phyloP scores from a whole-genome alignment of 2,888 invertebrate species.

The Pantelozetes paolii region DNA sequence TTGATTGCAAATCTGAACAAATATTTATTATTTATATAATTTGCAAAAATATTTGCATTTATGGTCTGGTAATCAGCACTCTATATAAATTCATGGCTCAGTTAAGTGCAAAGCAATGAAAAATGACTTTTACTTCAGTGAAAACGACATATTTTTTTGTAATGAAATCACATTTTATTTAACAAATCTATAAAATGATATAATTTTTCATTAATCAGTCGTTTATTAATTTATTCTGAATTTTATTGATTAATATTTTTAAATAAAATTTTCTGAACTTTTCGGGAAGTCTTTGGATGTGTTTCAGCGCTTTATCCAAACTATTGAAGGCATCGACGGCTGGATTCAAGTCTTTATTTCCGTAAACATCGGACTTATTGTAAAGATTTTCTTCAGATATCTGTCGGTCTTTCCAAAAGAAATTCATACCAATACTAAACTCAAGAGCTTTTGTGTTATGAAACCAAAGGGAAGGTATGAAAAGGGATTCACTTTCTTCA shows the following conservation, averaged over 20 bases:
- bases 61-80: no score
- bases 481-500: constrained; percentile 57
- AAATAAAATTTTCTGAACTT: constrained; percentile 57
- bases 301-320: constrained; percentile 55
- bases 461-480: constrained; percentile 61
- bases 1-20: no score
- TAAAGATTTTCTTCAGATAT: constrained; percentile 53
- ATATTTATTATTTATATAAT: no score
- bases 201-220: no score
- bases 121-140: no score
- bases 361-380: constrained; percentile 58
- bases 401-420: constrained; percentile 57
- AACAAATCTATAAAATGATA: no score
- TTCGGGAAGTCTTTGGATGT: constrained; percentile 54
- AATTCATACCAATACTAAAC: constrained; percentile 58
- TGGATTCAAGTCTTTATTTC: constrained; percentile 58
- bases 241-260: constrained; percentile 52
- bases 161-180: no score
- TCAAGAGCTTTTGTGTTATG: constrained; percentile 57
- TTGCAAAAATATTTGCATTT: no score
- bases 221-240: constrained; percentile 50
- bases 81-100: no score
- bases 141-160: no score
- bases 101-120: no score
- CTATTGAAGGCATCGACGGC: constrained; percentile 55